phyloP scores from a whole-genome alignment of 2,113 vertebrate genomes.

The Anguilla japonica region DNA sequence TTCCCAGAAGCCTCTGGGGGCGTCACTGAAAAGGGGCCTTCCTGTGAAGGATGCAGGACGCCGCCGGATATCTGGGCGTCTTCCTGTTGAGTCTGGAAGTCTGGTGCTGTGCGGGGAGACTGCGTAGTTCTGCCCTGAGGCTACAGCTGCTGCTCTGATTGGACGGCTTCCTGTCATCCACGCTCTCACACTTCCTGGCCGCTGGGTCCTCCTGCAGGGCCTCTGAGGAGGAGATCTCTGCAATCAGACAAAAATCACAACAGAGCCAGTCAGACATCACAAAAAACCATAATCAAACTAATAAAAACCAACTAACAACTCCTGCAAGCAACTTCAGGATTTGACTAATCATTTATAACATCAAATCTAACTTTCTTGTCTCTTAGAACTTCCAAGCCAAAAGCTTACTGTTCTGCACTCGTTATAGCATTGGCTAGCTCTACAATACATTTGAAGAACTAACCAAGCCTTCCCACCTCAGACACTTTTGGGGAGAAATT shows the following conservation, averaged over 20 bases:
- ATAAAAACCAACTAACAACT: too few species aligned
- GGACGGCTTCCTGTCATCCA: accelerated
- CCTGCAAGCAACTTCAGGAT: too few species aligned
- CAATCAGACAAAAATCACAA: slow-evolving; percentile 69
- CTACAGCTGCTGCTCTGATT: background rate
- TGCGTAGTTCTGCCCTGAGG: slow-evolving; percentile 21
- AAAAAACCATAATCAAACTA: too few species aligned
- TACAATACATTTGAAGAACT: too few species aligned
- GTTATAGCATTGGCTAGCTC: too few species aligned
- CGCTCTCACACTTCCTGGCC: slow-evolving; percentile 43
- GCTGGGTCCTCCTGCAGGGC: slow-evolving; percentile 80
- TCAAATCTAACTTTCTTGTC: too few species aligned
- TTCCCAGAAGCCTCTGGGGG: slow-evolving; percentile 19
- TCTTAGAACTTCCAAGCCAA: too few species aligned
- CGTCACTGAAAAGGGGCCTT: slow-evolving; percentile 20
- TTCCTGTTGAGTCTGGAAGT: slow-evolving; percentile 23
- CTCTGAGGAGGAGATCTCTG: slow-evolving; percentile 82
- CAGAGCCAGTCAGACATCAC: too few species aligned
- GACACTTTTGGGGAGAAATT: too few species aligned
- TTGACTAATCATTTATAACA: too few species aligned
- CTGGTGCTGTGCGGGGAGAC: slow-evolving; percentile 34
- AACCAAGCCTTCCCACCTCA: too few species aligned
- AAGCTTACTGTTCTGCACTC: too few species aligned
- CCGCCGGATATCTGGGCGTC: background rate
- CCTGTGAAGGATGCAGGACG: slow-evolving; percentile 24